Evolutionary conservation across 2,797 vertebrate genomes (phyloP).

Genomic region (Periophthalmus magnuspinnatus): DNA sequence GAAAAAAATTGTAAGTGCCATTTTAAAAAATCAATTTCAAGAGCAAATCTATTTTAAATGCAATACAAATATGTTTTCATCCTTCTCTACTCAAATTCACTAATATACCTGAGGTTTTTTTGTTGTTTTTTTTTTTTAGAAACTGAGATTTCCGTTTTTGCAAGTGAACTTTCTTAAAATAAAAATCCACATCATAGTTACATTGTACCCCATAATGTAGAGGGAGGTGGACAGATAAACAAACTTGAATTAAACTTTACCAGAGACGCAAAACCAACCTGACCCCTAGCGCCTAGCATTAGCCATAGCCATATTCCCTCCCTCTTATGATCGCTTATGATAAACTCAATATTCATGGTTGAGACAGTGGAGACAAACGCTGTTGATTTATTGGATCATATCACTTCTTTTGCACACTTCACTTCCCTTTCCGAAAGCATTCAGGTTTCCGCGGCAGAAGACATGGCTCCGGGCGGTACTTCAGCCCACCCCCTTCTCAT

Average conservation of each 20-base stretch:
- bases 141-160: too few relatives aligned
- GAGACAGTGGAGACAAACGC: conserved; percentile 50
- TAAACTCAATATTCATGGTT: conserved; percentile 71
- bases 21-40: too few relatives aligned
- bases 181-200: too few relatives aligned
- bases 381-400: conserved; percentile 78
- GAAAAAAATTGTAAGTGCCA: too few relatives aligned
- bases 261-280: conserved; percentile 52
- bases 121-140: too few relatives aligned
- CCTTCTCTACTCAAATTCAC: too few relatives aligned
- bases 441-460: conserved; percentile 69
- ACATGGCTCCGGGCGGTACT: conserved; percentile 59
- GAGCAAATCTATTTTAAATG: too few relatives aligned
- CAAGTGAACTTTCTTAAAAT: too few relatives aligned
- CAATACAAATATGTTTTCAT: too few relatives aligned
- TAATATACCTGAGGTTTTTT: too few relatives aligned
- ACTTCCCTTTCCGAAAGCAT: conserved; percentile 72
- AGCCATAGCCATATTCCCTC: conserved; percentile 40
- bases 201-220: neutral
- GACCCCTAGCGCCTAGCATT: conserved; percentile 63
- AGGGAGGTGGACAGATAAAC: neutral
- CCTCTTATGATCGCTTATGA: conserved; percentile 58
- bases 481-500: conserved; percentile 17
- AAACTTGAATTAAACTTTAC: conserved; percentile 14
- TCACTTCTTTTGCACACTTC: conserved; percentile 74